These are phyloP conservation scores for Neosilurus hyrtlii DNA, from an alignment of 2,797 vertebrate species.

Conservation along the genomic window DNA sequence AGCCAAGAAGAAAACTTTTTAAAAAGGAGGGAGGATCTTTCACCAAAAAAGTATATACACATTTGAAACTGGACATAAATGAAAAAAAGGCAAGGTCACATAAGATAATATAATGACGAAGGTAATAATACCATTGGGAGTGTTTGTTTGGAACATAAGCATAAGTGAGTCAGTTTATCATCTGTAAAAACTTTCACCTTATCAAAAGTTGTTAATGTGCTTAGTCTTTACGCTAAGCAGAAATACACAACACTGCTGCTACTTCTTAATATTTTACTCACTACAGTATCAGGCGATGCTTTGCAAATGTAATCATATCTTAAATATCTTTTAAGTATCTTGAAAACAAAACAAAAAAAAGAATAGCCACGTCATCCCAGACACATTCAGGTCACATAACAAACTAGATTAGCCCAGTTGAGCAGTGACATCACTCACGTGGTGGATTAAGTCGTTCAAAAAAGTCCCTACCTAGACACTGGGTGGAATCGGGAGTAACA, in stretches of 20 bases:
- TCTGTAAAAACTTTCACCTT: neutral
- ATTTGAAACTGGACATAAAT: conserved; percentile 38
- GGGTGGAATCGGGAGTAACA: conserved; percentile 43
- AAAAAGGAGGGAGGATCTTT: conserved; percentile 12
- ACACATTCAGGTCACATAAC: conserved; percentile 45
- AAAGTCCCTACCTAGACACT: neutral
- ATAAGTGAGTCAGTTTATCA: neutral
- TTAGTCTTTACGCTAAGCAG: neutral
- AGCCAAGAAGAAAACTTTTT: neutral
- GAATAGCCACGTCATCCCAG: neutral
- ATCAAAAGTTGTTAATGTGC: neutral
- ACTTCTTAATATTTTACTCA: neutral
- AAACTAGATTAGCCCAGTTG: conserved; percentile 25
- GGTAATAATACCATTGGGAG: conserved; percentile 57
- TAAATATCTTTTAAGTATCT: neutral
- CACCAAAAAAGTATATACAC: conserved; percentile 14
- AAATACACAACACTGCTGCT: neutral
- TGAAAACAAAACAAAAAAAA: neutral
- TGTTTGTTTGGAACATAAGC: neutral
- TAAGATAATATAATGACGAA: conserved; percentile 54
- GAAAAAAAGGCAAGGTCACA: conserved; percentile 65
- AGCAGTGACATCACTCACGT: conserved; percentile 3
- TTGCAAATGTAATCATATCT: neutral
- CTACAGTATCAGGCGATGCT: neutral
- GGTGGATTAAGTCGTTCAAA: conserved; percentile 12